Percentiles rank a stretch among this genome's conserved stretches.
Evolutionary conservation across 2,797 vertebrate genomes (phyloP).

Genomic region (Cirrhinus mrigala): DNA sequence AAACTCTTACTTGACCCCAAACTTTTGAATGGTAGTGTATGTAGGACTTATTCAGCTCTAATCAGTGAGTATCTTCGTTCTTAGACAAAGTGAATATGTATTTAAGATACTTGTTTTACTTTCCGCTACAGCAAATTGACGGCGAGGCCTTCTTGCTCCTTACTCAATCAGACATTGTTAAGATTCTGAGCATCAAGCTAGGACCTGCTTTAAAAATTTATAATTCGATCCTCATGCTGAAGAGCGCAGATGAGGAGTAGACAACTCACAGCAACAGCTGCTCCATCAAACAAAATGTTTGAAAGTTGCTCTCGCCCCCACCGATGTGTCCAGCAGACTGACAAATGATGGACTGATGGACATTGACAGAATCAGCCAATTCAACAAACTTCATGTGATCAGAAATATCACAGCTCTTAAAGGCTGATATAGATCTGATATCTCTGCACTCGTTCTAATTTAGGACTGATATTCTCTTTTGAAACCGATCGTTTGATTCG

Average conservation of each 20-base stretch:
- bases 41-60: too few species aligned
- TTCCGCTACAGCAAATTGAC: constrained; percentile 79
- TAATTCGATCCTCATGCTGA: constrained; percentile 86
- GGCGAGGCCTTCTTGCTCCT: constrained; percentile 85
- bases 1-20: too few species aligned
- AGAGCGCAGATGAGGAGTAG: constrained; percentile 83
- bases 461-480: not conserved
- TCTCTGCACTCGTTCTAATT: constrained; percentile 2
- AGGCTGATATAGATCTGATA: not conserved
- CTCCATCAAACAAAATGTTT: not conserved
- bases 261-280: constrained; percentile 21
- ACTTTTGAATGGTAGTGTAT: not conserved
- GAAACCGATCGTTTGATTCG: not conserved
- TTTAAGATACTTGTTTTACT: constrained; percentile 2
- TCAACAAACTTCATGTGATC: constrained; percentile 8
- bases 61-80: not conserved
- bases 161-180: constrained; percentile 84
- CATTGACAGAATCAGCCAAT: constrained; percentile 23
- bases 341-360: constrained; percentile 18
- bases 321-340: constrained; percentile 1
- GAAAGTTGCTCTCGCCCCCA: constrained; percentile 21
- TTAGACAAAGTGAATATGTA: not conserved
- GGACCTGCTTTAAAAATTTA: constrained; percentile 85
- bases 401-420: constrained; percentile 7
- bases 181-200: constrained; percentile 85